Evolutionary conservation across 2,113 vertebrate species (phyloP).

Genomic region (Ictalurus punctatus): DNA sequence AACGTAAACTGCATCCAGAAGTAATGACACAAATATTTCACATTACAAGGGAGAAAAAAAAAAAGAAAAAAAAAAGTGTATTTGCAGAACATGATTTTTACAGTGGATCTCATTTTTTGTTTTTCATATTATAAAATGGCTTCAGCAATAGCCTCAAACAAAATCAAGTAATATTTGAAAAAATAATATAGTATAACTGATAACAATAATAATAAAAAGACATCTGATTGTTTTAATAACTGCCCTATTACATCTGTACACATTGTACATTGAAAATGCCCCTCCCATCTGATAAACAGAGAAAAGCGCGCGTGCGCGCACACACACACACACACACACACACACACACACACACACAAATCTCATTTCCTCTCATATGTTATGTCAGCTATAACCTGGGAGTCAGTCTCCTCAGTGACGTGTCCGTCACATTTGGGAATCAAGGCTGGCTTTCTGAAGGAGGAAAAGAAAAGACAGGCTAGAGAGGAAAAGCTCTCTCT

Average conservation of each 20-base stretch:
- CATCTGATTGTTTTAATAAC: neutral
- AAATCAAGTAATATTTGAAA: neutral
- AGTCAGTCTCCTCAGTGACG: constrained; percentile 9
- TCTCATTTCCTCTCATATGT: constrained; percentile 31
- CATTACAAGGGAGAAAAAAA: neutral
- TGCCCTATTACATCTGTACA: neutral
- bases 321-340: neutral
- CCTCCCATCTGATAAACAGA: neutral
- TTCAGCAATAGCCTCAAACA: neutral
- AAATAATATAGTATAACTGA: neutral
- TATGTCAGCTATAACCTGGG: neutral
- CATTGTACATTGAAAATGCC: neutral
- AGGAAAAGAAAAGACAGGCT: constrained; percentile 51
- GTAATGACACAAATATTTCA: neutral
- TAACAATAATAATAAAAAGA: neutral
- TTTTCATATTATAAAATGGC: neutral
- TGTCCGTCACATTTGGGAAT: constrained; percentile 34
- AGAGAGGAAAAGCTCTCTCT: neutral
- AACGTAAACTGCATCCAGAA: neutral
- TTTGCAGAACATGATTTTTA: neutral
- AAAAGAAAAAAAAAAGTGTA: too few relatives aligned
- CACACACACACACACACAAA: constrained; percentile 22
- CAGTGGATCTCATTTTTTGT: neutral
- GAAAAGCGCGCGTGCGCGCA: neutral
- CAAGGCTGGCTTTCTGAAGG: constrained; percentile 17